Conservation (phyloP, 2,113 vertebrate species). For the Procavia capensis region DNA sequence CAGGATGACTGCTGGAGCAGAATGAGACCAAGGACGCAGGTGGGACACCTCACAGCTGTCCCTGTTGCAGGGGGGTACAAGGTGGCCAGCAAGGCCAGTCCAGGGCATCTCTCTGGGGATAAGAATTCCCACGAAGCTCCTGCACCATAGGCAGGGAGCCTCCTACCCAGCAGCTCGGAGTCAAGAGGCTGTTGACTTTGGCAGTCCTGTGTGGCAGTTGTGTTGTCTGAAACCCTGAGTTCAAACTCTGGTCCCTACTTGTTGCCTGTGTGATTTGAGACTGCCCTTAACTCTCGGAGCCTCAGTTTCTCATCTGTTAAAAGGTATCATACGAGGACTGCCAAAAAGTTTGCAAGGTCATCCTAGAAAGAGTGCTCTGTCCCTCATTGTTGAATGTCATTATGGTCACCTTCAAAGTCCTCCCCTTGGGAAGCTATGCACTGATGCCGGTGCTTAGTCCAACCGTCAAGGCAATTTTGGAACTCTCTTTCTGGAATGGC, state of each 20-base stretch:
- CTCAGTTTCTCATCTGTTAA: neutral
- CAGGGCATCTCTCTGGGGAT: rapidly evolving
- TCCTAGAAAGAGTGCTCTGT: no score
- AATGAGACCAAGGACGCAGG: neutral
- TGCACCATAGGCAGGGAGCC: neutral
- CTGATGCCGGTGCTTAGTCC: no score
- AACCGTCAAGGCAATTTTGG: no score
- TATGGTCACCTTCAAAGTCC: no score
- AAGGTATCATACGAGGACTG: no score
- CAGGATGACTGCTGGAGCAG: neutral
- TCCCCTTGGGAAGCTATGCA: no score
- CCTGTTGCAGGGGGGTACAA: rapidly evolving
- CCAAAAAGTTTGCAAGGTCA: no score
- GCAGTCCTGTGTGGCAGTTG: rapidly evolving
- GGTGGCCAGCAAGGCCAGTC: neutral
- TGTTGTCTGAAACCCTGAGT: neutral
- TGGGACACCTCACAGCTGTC: neutral
- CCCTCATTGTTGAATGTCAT: no score
- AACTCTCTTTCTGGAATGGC: no score
- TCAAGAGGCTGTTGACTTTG: neutral
- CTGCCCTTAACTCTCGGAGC: neutral
- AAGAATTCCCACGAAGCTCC: neutral
- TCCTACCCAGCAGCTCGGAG: neutral
- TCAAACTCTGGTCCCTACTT: neutral
- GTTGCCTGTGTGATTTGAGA: rapidly evolving